Evolutionary conservation across 2,797 vertebrate species (phyloP).

Genomic region (Danio aesculapii): DNA sequence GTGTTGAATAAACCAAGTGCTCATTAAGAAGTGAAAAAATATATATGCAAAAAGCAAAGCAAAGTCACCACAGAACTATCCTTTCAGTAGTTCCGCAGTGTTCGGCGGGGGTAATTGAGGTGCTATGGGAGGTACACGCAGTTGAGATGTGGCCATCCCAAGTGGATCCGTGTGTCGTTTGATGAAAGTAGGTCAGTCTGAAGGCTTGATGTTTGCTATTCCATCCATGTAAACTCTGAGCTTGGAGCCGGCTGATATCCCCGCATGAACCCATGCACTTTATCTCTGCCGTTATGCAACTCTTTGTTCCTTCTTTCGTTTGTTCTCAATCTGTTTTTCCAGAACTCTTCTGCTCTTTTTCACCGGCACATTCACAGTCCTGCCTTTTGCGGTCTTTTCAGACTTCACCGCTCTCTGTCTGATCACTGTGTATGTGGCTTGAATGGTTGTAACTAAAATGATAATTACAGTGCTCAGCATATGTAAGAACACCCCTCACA

Average conservation of each 20-base stretch:
- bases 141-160: constrained; percentile 47
- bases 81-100: constrained; percentile 22
- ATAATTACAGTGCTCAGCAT: too few relatives aligned
- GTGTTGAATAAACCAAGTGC: neutral
- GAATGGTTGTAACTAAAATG: neutral
- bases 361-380: neutral
- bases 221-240: constrained; percentile 74
- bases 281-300: constrained; percentile 36
- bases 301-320: constrained; percentile 58
- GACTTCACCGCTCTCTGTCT: constrained; percentile 66
- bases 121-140: constrained; percentile 32
- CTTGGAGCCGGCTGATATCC: constrained; percentile 71
- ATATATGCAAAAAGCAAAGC: neutral
- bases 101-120: constrained; percentile 22
- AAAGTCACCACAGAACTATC: too few relatives aligned
- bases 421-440: neutral
- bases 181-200: constrained; percentile 80
- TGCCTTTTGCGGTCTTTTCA: constrained; percentile 22
- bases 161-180: constrained; percentile 75
- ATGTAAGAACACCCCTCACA: too few relatives aligned
- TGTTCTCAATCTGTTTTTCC: constrained; percentile 55
- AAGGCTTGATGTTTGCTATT: constrained; percentile 77
- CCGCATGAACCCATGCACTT: constrained; percentile 72
- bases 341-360: constrained; percentile 32
- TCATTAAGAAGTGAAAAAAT: neutral